Conservation (phyloP, 1,140 invertebrate species). For the Gonatopus flavifemur region DNA sequence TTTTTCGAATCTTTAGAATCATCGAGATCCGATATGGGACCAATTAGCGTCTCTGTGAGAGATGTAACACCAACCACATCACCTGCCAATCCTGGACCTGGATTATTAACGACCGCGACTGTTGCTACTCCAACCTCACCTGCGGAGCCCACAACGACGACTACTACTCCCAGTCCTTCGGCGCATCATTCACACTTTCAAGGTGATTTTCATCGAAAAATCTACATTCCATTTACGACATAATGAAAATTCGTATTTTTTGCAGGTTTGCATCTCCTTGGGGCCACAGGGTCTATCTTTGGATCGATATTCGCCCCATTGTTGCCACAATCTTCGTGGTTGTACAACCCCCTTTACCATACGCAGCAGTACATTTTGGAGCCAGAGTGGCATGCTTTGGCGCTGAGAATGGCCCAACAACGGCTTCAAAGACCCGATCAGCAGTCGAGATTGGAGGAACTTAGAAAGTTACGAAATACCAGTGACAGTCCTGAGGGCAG, state of each 20-base stretch:
- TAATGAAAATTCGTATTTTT: constrained; percentile 2
- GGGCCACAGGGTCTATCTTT: constrained; percentile 51
- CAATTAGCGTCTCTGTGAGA: constrained; percentile 51
- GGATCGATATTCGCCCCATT: constrained; percentile 55
- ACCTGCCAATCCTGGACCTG: constrained; percentile 48
- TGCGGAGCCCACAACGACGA: constrained; percentile 40
- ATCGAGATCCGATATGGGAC: constrained; percentile 47
- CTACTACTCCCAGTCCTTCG: constrained; percentile 43
- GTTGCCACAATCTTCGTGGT: constrained; percentile 51
- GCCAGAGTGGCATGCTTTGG: constrained; percentile 54
- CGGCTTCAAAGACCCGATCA: constrained; percentile 51
- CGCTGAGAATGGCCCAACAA: constrained; percentile 54
- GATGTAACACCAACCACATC: constrained; percentile 46
- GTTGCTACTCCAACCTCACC: constrained; percentile 47
- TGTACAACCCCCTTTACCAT: constrained; percentile 53
- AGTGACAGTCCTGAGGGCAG: constrained; percentile 42
- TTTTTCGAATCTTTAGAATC: too few species aligned
- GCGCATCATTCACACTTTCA: constrained; percentile 53
- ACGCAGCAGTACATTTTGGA: constrained; percentile 53
- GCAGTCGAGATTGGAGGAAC: constrained; percentile 43
- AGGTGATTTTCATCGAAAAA: constrained; percentile 31
- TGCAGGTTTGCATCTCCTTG: constrained; percentile 52
- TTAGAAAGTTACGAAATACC: constrained; percentile 41
- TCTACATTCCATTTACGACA: not conserved
- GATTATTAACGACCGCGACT: constrained; percentile 50